Evolutionary conservation across 1,140 invertebrate genomes (phyloP).

Genomic region (Lordiphosa collinella): DNA sequence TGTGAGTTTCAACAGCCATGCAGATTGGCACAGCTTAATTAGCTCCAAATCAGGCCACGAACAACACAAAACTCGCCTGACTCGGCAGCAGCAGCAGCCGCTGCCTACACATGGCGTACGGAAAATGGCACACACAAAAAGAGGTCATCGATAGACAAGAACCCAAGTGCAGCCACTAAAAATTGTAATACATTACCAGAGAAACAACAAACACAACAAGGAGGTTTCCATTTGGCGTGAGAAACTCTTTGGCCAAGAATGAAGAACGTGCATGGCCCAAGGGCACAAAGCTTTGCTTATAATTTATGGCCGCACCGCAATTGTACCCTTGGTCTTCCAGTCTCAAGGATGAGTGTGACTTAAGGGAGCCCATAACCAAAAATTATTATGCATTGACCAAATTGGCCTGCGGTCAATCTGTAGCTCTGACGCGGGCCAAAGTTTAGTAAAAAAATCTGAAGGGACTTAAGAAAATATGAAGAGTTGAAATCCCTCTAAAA

Average conservation of each 20-base stretch:
- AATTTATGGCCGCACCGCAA: constrained; percentile 62
- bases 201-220: constrained; percentile 30
- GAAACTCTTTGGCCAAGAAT: constrained; percentile 39
- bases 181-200: constrained; percentile 11
- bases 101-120: constrained; percentile 48
- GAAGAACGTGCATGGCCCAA: constrained; percentile 68
- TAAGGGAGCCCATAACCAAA: constrained; percentile 41
- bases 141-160: constrained; percentile 64
- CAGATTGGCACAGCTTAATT: constrained; percentile 70
- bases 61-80: constrained; percentile 28
- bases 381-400: constrained; percentile 52
- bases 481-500: neutral
- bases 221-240: constrained; percentile 34
- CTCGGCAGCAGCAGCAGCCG: constrained; percentile 15
- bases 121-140: constrained; percentile 42
- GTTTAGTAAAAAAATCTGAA: constrained; percentile 13
- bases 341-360: constrained; percentile 67
- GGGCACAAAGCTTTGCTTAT: constrained; percentile 55
- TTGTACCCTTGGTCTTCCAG: constrained; percentile 37
- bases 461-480: neutral
- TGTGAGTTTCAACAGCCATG: constrained; percentile 36
- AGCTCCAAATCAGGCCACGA: constrained; percentile 27
- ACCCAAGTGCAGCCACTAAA: constrained; percentile 15
- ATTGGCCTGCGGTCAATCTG: constrained; percentile 38
- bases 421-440: constrained; percentile 22